Conservation (phyloP, 2,113 vertebrate genomes). For the Plecturocebus donacophilus region DNA sequence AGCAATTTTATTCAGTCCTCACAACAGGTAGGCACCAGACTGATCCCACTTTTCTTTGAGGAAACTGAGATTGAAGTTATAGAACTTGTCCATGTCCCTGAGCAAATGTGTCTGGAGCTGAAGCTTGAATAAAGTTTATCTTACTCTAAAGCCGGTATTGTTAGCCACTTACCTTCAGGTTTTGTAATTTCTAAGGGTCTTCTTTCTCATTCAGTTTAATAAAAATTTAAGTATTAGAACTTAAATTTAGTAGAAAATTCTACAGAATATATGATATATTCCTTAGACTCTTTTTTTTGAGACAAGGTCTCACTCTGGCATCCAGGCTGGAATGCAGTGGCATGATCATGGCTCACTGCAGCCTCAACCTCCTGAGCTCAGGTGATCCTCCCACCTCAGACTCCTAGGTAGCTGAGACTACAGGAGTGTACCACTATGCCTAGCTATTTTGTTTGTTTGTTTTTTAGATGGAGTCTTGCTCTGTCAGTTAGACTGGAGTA, state of each 20-base stretch:
- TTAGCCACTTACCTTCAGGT: background rate
- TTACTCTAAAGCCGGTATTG: background rate
- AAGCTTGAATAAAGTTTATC: background rate
- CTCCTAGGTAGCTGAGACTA: too few relatives aligned
- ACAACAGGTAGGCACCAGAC: background rate
- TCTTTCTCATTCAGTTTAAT: background rate
- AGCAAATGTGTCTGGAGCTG: background rate
- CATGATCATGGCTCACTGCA: too few relatives aligned
- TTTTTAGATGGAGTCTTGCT: too few relatives aligned
- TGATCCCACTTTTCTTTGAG: background rate
- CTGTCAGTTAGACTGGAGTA: too few relatives aligned
- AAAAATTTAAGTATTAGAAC: background rate
- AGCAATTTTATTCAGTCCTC: background rate
- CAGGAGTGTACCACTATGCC: too few relatives aligned
- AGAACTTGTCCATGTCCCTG: background rate
- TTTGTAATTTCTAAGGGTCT: background rate
- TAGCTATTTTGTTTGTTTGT: too few relatives aligned
- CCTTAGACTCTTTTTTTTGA: too few relatives aligned
- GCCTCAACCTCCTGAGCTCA: too few relatives aligned
- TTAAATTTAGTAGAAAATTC: conserved; percentile 3
- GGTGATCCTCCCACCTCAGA: too few relatives aligned
- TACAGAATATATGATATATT: background rate
- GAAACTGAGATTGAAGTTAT: background rate
- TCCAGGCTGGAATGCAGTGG: too few relatives aligned
- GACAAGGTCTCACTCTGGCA: too few relatives aligned